These are phyloP conservation scores for Lasaia peninsularis DNA, from an alignment of 1,140 invertebrate species.

Conservation along the genomic window DNA sequence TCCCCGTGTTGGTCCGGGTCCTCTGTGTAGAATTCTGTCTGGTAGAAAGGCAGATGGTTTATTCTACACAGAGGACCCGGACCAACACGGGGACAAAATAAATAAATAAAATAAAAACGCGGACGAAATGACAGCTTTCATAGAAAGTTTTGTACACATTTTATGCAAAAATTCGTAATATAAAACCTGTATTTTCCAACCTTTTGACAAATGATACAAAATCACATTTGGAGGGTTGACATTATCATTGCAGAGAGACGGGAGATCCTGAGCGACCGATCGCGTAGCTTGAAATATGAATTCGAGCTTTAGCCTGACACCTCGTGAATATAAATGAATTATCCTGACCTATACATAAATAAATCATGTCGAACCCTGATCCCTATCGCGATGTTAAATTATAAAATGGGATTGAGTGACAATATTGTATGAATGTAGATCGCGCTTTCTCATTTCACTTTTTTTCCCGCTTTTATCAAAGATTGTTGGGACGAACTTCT, in stretches of 20 bases:
- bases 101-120: too few species aligned
- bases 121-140: neutral
- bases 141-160: too few species aligned
- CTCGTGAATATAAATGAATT: constrained; percentile 5
- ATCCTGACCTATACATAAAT: constrained; percentile 1
- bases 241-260: constrained; percentile 3
- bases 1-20: too few species aligned
- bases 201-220: constrained; percentile 6
- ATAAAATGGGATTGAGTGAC: neutral
- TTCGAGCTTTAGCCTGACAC: neutral
- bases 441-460: too few species aligned
- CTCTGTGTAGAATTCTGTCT: too few species aligned
- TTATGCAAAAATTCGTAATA: neutral
- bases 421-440: too few species aligned
- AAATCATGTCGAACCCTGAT: neutral
- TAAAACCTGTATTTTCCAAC: neutral
- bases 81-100: too few species aligned
- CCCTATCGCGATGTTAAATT: neutral
- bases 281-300: constrained; percentile 5
- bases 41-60: too few species aligned
- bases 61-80: too few species aligned
- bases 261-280: constrained; percentile 1
- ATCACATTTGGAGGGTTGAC: constrained; percentile 9
- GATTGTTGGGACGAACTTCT: too few species aligned
- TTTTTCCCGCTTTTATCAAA: too few species aligned